Evolutionary conservation across 1,140 invertebrate species (phyloP).

Genomic region (Brachionus koreanus): DNA sequence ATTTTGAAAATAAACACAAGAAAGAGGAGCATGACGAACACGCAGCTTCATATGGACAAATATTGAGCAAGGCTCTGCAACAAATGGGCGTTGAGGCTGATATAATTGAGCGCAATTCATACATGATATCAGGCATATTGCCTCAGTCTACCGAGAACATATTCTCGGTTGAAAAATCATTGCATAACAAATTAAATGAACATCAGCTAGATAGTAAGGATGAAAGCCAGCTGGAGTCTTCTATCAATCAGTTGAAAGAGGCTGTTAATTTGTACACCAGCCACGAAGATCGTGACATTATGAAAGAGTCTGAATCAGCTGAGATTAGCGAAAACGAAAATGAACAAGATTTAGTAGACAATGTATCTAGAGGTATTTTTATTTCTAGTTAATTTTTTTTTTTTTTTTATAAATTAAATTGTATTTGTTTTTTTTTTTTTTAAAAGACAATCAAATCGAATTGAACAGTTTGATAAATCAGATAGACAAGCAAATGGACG

Average conservation of each 20-base stretch:
- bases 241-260: neutral
- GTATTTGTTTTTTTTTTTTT: neutral
- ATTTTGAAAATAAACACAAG: neutral
- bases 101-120: slow-evolving; percentile 16
- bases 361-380: neutral
- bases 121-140: neutral
- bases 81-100: slow-evolving; percentile 6
- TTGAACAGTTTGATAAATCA: neutral
- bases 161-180: slow-evolving; percentile 28
- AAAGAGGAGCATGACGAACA: neutral
- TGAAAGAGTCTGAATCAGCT: slow-evolving; percentile 32
- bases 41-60: neutral
- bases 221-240: neutral
- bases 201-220: neutral
- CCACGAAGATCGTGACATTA: slow-evolving; percentile 8
- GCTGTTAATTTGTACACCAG: neutral
- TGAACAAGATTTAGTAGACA: neutral
- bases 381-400: neutral
- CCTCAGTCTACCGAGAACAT: neutral
- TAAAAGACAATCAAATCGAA: slow-evolving; percentile 10
- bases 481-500: neutral
- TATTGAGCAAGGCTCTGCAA: neutral
- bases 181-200: slow-evolving; percentile 19
- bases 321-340: slow-evolving; percentile 20
- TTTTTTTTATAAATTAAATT: neutral